phyloP scores from a whole-genome alignment of 1,140 invertebrate species.

The Teleogryllus occipitalis region DNA sequence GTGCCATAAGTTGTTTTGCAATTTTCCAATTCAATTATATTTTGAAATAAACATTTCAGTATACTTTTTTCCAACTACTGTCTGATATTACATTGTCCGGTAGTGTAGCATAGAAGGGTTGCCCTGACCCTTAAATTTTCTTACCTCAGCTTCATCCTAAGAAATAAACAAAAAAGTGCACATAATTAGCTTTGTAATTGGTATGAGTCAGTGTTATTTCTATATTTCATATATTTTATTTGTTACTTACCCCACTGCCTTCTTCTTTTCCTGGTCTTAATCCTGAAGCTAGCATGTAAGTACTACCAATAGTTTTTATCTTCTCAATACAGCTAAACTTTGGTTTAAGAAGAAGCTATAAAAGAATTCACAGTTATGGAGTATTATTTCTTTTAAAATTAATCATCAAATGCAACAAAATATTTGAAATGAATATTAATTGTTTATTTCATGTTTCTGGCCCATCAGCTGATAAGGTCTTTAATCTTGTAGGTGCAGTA shows the following conservation, averaged over 20 bases:
- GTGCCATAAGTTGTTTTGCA: no score
- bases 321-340: slow-evolving; percentile 96
- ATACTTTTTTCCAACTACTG: no score
- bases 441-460: no score
- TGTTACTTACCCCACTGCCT: slow-evolving; percentile 40
- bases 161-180: not conserved
- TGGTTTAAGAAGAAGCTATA: slow-evolving; percentile 77
- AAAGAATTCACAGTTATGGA: slow-evolving; percentile 25
- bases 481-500: no score
- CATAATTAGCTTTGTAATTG: not conserved
- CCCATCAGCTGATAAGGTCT: no score
- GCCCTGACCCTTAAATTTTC: not conserved
- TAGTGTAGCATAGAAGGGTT: no score
- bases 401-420: not conserved
- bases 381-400: not conserved
- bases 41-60: no score
- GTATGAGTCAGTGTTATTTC: not conserved
- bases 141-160: not conserved
- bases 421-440: no score
- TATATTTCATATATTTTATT: not conserved
- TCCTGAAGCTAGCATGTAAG: slow-evolving; percentile 96
- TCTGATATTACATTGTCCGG: no score
- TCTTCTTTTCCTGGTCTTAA: slow-evolving; percentile 79
- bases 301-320: slow-evolving; percentile 97
- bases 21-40: no score